Evolutionary conservation across 2,797 vertebrate species (phyloP).

Genomic region (Enteromius trimaculatus): DNA sequence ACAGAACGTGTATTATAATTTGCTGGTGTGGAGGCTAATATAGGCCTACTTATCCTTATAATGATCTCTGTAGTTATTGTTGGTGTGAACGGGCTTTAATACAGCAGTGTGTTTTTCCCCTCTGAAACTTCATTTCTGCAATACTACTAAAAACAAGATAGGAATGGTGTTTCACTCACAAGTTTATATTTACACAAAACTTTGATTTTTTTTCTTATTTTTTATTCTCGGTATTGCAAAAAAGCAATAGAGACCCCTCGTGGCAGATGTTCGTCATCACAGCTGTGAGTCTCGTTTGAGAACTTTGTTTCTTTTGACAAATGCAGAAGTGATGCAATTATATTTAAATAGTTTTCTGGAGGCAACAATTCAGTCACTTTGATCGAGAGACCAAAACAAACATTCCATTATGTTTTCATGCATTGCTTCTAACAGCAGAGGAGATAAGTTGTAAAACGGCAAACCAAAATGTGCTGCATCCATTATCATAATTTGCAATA

Average conservation of each 20-base stretch:
- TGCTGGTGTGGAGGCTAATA: background rate
- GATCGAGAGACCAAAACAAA: conserved; percentile 15
- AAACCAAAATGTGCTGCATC: background rate
- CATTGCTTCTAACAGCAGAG: conserved; percentile 6
- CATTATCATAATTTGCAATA: conserved; percentile 6
- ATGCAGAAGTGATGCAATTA: conserved; percentile 16
- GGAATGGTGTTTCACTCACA: background rate
- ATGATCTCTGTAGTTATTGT: background rate
- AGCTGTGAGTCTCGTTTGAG: background rate
- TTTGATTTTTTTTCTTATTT: background rate
- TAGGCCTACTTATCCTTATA: background rate
- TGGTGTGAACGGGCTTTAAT: background rate
- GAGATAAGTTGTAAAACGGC: background rate
- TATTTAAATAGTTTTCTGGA: conserved; percentile 26
- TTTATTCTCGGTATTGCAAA: background rate
- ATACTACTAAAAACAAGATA: background rate
- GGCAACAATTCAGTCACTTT: conserved; percentile 5
- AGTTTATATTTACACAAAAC: conserved; percentile 14
- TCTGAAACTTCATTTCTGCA: background rate
- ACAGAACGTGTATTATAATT: background rate
- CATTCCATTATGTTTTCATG: background rate
- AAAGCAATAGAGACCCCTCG: conserved; percentile 32
- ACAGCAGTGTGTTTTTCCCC: background rate
- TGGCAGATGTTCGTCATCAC: conserved; percentile 33
- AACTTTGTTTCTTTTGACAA: conserved; percentile 1